phyloP scores from a whole-genome alignment of 2,113 vertebrate species.

The Engystomops pustulosus region DNA sequence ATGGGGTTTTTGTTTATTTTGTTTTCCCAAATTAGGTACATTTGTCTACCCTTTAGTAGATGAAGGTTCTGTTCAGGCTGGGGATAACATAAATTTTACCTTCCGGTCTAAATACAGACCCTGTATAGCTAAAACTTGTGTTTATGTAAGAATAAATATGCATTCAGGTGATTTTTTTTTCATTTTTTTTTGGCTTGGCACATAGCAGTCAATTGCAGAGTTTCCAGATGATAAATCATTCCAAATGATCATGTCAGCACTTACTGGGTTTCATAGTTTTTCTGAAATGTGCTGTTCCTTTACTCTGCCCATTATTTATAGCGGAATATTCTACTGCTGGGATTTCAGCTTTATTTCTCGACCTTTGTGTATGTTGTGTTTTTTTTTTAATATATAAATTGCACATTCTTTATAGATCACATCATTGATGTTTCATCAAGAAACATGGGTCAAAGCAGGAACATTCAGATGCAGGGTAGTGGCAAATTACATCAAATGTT shows the following conservation, averaged over 20 bases:
- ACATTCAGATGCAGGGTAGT: not conserved
- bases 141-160: not conserved
- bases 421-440: not conserved
- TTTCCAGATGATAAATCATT: not conserved
- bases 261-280: not conserved
- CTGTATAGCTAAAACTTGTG: not conserved
- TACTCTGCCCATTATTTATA: not conserved
- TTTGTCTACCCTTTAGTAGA: not conserved
- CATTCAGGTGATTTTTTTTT: not conserved
- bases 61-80: not conserved
- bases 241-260: not conserved
- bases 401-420: not conserved
- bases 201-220: not conserved
- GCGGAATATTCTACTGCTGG: not conserved
- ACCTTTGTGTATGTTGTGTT: not conserved
- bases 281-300: not conserved
- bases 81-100: conserved; percentile 15
- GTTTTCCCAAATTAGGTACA: conserved; percentile 1
- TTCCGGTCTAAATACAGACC: not conserved
- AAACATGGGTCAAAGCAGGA: not conserved
- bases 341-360: not conserved
- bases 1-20: not conserved
- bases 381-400: not conserved
- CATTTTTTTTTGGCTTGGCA: no score
- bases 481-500: not conserved